A percentile compares a stretch with the other conserved stretches of the same genome.
Conservation (phyloP, 1,140 invertebrate species). For the Homalodisca vitripennis region DNA sequence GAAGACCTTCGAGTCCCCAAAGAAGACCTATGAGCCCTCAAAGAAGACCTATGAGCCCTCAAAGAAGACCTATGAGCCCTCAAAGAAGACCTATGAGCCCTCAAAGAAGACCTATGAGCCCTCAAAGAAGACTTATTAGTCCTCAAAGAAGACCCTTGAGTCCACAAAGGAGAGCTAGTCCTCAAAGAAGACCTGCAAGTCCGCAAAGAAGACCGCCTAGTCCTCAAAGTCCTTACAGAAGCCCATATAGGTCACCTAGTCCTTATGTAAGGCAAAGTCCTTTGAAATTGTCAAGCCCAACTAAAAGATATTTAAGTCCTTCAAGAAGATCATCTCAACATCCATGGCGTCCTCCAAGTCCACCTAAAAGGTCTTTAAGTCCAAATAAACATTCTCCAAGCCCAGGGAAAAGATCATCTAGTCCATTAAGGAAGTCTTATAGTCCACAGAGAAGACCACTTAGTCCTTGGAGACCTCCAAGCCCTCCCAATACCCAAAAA, state of each 20-base stretch:
- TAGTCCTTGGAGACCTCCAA: slow-evolving; percentile 13
- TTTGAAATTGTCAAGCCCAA: slow-evolving; percentile 5
- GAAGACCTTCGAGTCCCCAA: neutral
- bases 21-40: neutral
- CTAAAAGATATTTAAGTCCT: slow-evolving; percentile 7
- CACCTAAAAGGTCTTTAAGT: slow-evolving; percentile 2
- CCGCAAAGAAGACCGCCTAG: slow-evolving; percentile 6
- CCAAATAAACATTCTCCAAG: neutral
- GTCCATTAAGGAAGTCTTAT: neutral
- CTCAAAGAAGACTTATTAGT: neutral
- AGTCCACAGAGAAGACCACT: neutral
- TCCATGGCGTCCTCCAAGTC: slow-evolving; percentile 14
- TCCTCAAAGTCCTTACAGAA: slow-evolving; percentile 3
- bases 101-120: neutral
- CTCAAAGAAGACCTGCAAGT: neutral
- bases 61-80: too few relatives aligned
- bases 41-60: neutral
- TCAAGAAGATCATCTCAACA: neutral
- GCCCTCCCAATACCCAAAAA: neutral
- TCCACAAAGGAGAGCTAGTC: neutral
- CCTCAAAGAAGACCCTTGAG: neutral
- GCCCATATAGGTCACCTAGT: slow-evolving; percentile 4
- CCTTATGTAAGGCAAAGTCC: neutral
- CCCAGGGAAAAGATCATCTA: neutral
- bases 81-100: neutral